phyloP scores from a whole-genome alignment of 2,113 vertebrate genomes.

The Salminus brasiliensis region DNA sequence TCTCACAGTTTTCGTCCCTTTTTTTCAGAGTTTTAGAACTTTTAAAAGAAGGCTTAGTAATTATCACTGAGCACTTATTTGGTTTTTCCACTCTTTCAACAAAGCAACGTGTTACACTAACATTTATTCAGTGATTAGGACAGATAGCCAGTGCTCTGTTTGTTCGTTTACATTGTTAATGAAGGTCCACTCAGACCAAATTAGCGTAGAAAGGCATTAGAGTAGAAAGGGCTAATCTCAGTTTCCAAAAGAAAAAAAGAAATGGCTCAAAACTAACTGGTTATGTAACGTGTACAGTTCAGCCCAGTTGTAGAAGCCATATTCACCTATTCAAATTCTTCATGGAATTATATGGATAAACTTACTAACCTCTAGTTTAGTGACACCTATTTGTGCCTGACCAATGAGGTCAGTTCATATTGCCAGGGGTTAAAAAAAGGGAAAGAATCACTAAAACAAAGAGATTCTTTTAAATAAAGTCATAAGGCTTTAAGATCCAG shows the following conservation, averaged over 20 bases:
- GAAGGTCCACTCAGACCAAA: neutral
- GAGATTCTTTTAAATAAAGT: neutral
- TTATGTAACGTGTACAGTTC: neutral
- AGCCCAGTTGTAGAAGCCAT: neutral
- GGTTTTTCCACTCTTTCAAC: neutral
- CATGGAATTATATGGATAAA: neutral
- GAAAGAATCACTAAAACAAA: neutral
- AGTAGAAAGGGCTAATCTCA: too few species aligned
- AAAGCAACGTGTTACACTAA: neutral
- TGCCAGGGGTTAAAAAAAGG: neutral
- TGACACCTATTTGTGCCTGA: neutral
- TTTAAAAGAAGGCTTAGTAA: neutral
- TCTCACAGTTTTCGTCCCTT: neutral
- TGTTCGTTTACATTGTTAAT: neutral
- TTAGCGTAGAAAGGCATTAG: neutral
- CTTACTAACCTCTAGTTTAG: neutral
- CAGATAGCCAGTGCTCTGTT: neutral
- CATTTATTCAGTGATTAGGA: neutral
- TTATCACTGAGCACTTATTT: neutral
- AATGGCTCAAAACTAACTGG: neutral
- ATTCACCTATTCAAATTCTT: neutral
- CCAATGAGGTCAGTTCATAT: neutral
- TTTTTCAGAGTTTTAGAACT: neutral
- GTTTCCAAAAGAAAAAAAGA: conserved; percentile 8
- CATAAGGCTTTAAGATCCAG: neutral